A percentile compares a stretch with the other conserved stretches of the same genome.
Evolutionary conservation across 2,797 vertebrate species (phyloP).

Genomic region (Gymnoscopelus microlampas): DNA sequence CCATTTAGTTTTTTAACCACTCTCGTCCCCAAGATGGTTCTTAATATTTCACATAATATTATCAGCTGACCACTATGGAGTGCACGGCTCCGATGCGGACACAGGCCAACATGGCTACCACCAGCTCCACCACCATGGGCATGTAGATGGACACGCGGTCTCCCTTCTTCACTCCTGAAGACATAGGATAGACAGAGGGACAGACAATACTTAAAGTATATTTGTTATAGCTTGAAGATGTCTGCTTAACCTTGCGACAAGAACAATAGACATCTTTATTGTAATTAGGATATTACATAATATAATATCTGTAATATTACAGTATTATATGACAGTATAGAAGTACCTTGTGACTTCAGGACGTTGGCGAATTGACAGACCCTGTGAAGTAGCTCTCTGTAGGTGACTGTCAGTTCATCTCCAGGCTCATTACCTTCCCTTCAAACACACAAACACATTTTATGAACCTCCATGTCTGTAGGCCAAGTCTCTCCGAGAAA

Average conservation of each 20-base stretch:
- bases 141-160: conserved; percentile 95
- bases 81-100: conserved; percentile 93
- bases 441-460: conserved; percentile 1
- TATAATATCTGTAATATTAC: no score
- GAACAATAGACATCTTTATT: no score
- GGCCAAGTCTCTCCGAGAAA: not conserved
- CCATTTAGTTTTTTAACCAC: no score
- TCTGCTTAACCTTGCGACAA: no score
- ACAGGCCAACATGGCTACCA: conserved; percentile 95
- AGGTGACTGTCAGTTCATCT: conserved; percentile 88
- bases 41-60: not conserved
- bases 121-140: conserved; percentile 97
- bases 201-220: not conserved
- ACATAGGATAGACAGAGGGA: not conserved
- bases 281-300: no score
- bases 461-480: not conserved
- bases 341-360: conserved; percentile 90
- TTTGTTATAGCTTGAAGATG: not conserved
- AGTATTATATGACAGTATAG: no score
- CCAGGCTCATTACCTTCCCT: conserved; percentile 98
- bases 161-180: conserved; percentile 91
- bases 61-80: conserved; percentile 92
- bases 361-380: conserved; percentile 96
- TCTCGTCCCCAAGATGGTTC: no score
- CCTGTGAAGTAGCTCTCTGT: conserved; percentile 88